These are phyloP conservation scores for Ips nitidus DNA, from an alignment of 1,140 invertebrate genomes.

Conservation along the genomic window DNA sequence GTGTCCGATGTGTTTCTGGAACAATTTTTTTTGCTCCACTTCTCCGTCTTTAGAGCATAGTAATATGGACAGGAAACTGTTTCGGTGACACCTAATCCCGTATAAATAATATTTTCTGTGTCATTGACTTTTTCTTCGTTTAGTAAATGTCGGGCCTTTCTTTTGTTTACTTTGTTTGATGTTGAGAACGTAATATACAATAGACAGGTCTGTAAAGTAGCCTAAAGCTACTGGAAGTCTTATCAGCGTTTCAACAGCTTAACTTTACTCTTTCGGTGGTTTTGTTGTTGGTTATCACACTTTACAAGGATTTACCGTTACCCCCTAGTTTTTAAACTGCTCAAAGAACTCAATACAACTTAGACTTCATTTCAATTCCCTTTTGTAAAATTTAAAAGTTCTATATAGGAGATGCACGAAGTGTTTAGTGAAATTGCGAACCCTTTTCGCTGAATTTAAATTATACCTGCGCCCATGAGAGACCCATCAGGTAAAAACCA, in stretches of 20 bases:
- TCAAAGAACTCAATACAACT: not conserved
- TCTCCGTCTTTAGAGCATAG: not conserved
- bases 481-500: constrained; percentile 21
- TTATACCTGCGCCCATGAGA: constrained; percentile 19
- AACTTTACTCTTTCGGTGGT: not conserved
- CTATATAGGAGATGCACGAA: not conserved
- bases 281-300: not conserved
- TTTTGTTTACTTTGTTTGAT: not conserved
- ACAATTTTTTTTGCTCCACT: not conserved
- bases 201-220: not conserved
- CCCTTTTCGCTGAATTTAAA: constrained; percentile 17
- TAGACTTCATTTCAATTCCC: not conserved
- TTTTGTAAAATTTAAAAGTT: not conserved
- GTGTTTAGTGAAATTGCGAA: not conserved
- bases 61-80: not conserved
- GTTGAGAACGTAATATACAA: too few species aligned
- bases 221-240: not conserved
- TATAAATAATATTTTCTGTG: not conserved
- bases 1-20: not conserved
- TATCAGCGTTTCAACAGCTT: constrained; percentile 11
- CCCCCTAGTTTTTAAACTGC: not conserved
- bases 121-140: not conserved
- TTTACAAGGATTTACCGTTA: not conserved
- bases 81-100: not conserved
- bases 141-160: not conserved